Evolutionary conservation across 2,888 invertebrate genomes (phyloP).

Genomic region (Fragum sueziense): DNA sequence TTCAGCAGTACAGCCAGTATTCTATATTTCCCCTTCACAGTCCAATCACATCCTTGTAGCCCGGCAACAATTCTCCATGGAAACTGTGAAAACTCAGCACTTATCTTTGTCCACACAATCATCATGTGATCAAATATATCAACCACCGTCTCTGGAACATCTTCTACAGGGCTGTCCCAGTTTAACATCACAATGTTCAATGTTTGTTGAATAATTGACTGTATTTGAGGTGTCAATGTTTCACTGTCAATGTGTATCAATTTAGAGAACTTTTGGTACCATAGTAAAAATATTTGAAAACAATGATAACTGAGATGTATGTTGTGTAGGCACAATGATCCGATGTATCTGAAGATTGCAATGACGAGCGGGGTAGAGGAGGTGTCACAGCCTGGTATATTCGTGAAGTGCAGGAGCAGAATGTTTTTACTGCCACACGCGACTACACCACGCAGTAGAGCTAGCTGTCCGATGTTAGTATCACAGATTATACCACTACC

Average conservation of each 20-base stretch:
- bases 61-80: constrained; percentile 53
- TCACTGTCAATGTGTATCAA: constrained; percentile 29
- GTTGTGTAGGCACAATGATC: constrained; percentile 57
- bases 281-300: constrained; percentile 59
- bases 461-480: constrained; percentile 34
- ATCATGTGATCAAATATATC: constrained; percentile 69
- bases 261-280: constrained; percentile 59
- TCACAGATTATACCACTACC: constrained; percentile 10
- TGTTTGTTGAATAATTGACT: constrained; percentile 54
- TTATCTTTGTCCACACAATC: constrained; percentile 58
- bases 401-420: constrained; percentile 21
- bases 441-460: constrained; percentile 59
- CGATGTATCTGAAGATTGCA: constrained; percentile 49
- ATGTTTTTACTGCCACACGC: constrained; percentile 53
- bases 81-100: constrained; percentile 42
- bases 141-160: constrained; percentile 71
- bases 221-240: constrained; percentile 1
- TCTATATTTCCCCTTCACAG: constrained; percentile 75
- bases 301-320: constrained; percentile 65
- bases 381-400: not conserved
- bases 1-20: constrained; percentile 70
- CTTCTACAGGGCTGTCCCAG: constrained; percentile 79
- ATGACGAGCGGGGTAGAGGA: not conserved
- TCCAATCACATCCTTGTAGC: constrained; percentile 69
- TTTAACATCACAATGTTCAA: constrained; percentile 72